These are phyloP conservation scores for Dromiciops gliroides DNA, from an alignment of 2,113 vertebrate genomes.

Conservation along the genomic window DNA sequence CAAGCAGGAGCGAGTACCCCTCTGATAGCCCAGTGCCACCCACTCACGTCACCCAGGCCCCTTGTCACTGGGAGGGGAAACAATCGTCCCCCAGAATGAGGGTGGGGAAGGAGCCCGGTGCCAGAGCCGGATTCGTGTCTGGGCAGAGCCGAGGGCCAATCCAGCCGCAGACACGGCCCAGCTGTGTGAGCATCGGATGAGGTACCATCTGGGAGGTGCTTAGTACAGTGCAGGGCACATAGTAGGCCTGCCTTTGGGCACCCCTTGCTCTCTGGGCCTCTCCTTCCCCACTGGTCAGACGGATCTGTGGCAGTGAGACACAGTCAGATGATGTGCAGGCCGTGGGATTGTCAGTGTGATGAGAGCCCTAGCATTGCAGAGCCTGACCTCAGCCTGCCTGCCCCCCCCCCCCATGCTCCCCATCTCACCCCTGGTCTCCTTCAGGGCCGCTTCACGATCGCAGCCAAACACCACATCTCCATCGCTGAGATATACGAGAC, in stretches of 20 bases:
- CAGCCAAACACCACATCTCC: slow-evolving; percentile 94
- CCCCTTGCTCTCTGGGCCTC: not conserved
- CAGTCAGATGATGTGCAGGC: not conserved
- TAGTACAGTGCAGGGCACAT: not conserved
- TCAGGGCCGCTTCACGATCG: slow-evolving; percentile 95
- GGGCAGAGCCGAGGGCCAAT: not conserved
- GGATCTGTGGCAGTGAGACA: too few relatives aligned
- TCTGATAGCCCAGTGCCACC: too few relatives aligned
- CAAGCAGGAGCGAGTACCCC: too few relatives aligned
- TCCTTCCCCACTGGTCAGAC: not conserved
- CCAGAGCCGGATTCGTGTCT: not conserved
- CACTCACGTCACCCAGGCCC: too few relatives aligned
- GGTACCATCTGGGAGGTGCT: fast-evolving
- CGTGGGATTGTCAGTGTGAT: not conserved
- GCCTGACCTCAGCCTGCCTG: fast-evolving
- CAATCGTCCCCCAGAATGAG: too few relatives aligned
- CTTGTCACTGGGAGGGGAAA: not conserved
- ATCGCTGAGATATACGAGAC: slow-evolving; percentile 95
- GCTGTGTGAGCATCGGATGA: not conserved
- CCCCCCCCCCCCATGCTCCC: too few relatives aligned
- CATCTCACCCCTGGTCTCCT: not conserved
- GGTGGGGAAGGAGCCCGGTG: too few relatives aligned
- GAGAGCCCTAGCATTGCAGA: not conserved
- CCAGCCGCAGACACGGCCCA: too few relatives aligned
- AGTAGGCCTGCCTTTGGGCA: too few relatives aligned